phyloP scores from a whole-genome alignment of 2,113 vertebrate genomes.

The Merops nubicus region DNA sequence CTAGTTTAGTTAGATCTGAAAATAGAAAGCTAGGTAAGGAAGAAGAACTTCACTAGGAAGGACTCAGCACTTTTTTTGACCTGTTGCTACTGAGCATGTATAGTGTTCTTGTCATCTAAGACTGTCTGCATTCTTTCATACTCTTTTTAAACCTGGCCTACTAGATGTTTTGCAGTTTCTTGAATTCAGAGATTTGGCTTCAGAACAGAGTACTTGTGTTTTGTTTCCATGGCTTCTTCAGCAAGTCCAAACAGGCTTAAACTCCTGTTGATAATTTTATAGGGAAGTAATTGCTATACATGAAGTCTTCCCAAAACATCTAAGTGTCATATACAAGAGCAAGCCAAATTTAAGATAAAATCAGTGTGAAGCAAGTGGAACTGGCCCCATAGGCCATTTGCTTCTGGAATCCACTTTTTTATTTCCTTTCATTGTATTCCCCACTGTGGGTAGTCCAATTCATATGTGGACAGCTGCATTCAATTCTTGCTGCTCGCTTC shows the following conservation, averaged over 20 bases:
- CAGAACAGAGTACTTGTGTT: neutral
- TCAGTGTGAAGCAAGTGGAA: constrained; percentile 56
- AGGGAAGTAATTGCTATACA: constrained; percentile 54
- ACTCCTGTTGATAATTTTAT: constrained; percentile 50
- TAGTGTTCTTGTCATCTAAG: neutral
- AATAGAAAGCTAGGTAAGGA: neutral
- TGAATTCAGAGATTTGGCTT: neutral
- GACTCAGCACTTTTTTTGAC: neutral
- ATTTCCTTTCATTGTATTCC: constrained; percentile 36
- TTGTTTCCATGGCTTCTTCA: constrained; percentile 20
- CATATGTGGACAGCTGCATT: constrained; percentile 45
- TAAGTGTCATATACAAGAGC: constrained; percentile 11
- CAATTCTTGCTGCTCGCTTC: constrained; percentile 49
- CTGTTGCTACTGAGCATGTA: neutral
- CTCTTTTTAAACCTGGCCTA: neutral
- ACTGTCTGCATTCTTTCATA: neutral
- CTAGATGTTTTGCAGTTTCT: neutral
- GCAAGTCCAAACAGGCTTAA: neutral
- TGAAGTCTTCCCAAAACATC: constrained; percentile 37
- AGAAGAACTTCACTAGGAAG: neutral
- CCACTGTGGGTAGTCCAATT: constrained; percentile 59
- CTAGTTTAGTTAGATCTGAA: neutral
- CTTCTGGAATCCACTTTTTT: constrained; percentile 55
- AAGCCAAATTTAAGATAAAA: constrained; percentile 36
- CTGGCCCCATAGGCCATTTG: constrained; percentile 39